These are phyloP conservation scores for Microcebus tavaratra DNA, from an alignment of 2,113 vertebrate species.

Conservation along the genomic window DNA sequence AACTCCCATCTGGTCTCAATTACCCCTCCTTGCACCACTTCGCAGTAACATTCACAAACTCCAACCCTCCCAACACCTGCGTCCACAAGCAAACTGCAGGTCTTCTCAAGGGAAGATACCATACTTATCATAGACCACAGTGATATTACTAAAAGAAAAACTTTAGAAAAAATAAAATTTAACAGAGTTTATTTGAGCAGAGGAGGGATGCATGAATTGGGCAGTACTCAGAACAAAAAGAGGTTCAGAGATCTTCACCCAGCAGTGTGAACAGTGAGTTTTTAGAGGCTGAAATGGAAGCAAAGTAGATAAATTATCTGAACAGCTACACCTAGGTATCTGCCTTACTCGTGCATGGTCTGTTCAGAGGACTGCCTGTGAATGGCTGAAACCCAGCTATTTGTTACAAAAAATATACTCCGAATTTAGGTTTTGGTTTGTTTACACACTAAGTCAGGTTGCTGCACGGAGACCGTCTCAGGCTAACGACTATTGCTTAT, in stretches of 20 bases:
- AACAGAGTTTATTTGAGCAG: neutral
- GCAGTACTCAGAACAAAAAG: neutral
- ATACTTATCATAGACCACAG: neutral
- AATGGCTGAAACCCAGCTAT: neutral
- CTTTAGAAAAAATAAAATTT: neutral
- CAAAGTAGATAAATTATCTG: neutral
- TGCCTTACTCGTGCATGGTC: neutral
- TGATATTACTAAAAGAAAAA: neutral
- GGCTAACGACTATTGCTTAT: neutral
- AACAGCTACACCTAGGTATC: neutral
- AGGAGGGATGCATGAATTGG: neutral
- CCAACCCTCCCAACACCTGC: neutral
- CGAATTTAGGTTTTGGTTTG: neutral
- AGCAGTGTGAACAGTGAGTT: neutral
- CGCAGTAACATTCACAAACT: neutral
- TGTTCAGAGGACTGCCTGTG: neutral
- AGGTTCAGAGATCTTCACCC: neutral
- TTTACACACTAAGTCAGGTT: neutral
- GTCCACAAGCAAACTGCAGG: neutral
- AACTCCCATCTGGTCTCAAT: neutral
- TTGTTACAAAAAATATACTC: neutral
- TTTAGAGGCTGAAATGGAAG: neutral
- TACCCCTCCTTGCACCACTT: neutral
- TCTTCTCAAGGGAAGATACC: neutral
- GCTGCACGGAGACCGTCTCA: neutral